Percentiles rank a stretch among this genome's conserved stretches.
phyloP scores from a whole-genome alignment of 2,797 vertebrate genomes.

The Sebastes jordani region DNA sequence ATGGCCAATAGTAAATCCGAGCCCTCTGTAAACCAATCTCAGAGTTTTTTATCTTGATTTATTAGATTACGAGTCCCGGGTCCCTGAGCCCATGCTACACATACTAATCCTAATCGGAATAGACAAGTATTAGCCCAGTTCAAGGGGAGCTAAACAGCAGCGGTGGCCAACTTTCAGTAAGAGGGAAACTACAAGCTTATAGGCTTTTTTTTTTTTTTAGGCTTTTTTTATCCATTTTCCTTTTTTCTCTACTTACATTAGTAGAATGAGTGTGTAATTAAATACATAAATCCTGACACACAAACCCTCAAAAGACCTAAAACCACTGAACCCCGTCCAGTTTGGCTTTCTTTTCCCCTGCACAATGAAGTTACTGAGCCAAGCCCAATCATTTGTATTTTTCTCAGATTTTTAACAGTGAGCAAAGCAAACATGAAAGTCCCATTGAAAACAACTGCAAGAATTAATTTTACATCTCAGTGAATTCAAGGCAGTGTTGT shows the following conservation, averaged over 20 bases:
- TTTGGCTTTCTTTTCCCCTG: slow-evolving; percentile 71
- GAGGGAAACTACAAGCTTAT: slow-evolving; percentile 78
- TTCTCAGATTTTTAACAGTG: slow-evolving; percentile 79
- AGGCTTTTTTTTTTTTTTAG: slow-evolving; percentile 56
- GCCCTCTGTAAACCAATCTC: slow-evolving; percentile 89
- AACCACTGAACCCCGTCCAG: slow-evolving; percentile 78
- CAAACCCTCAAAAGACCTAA: slow-evolving; percentile 80
- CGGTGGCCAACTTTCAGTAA: slow-evolving; percentile 77
- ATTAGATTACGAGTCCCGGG: slow-evolving; percentile 89
- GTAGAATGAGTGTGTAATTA: slow-evolving; percentile 82
- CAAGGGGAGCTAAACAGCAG: slow-evolving; percentile 83
- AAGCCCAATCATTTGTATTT: slow-evolving; percentile 83
- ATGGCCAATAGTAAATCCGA: slow-evolving; percentile 87
- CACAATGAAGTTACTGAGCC: slow-evolving; percentile 83
- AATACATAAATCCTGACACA: slow-evolving; percentile 82
- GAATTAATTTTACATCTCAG: slow-evolving; percentile 85
- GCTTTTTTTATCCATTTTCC: slow-evolving; percentile 65
- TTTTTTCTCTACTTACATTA: slow-evolving; percentile 80
- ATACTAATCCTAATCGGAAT: slow-evolving; percentile 91
- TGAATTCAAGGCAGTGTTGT: slow-evolving; percentile 81
- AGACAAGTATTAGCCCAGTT: slow-evolving; percentile 90
- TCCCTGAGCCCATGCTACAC: slow-evolving; percentile 82
- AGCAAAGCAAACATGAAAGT: slow-evolving; percentile 80
- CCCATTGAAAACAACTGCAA: slow-evolving; percentile 80
- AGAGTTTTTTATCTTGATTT: slow-evolving; percentile 88